These are phyloP conservation scores for Diplosoma virens DNA, from an alignment of 23 tunicate species.

Conservation along the genomic window DNA sequence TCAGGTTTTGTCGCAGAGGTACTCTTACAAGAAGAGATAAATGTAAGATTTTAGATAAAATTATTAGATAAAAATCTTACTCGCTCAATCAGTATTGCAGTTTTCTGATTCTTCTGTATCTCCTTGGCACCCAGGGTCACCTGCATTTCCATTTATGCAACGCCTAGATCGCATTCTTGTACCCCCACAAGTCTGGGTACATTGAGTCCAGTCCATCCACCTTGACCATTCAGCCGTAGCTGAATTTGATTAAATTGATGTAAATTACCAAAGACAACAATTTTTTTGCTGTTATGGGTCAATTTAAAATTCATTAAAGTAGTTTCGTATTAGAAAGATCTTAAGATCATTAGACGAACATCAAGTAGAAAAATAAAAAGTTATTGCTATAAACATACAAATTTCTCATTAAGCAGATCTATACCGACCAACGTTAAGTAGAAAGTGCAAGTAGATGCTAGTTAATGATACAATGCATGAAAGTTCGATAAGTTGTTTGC, in stretches of 20 bases:
- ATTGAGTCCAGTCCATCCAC: constrained; percentile 37
- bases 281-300: neutral
- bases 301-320: neutral
- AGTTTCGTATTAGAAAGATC: neutral
- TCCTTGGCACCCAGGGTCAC: constrained; percentile 34
- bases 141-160: constrained; percentile 28
- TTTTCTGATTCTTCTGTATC: constrained; percentile 6
- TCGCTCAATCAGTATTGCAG: too few species aligned
- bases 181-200: constrained; percentile 40
- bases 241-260: neutral
- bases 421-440: neutral
- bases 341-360: neutral
- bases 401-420: too few species aligned
- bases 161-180: neutral
- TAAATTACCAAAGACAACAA: neutral
- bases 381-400: too few species aligned
- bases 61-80: too few species aligned
- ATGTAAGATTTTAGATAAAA: too few species aligned
- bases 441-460: neutral
- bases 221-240: constrained; percentile 6
- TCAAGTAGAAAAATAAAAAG: too few species aligned
- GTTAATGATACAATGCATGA: neutral
- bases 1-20: too few species aligned
- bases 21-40: too few species aligned
- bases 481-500: neutral